A percentile compares a stretch with the other conserved stretches of the same genome.
phyloP scores from a whole-genome alignment of 2,888 invertebrate species.

The Chesias legatella region DNA sequence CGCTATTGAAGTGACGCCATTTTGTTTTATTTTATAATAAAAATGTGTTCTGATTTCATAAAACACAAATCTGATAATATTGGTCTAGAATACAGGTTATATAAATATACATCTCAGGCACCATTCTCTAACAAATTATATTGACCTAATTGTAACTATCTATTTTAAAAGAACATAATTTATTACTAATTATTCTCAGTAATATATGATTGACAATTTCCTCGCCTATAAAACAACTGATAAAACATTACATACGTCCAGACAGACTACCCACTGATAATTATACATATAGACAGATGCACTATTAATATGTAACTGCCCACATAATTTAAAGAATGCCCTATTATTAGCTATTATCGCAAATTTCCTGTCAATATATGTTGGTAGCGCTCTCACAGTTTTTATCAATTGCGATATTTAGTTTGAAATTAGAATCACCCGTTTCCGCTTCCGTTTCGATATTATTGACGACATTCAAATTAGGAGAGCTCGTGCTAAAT shows the following conservation, averaged over 20 bases:
- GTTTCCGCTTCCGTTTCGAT: constrained; percentile 79
- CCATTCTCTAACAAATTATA: no score
- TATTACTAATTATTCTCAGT: no score
- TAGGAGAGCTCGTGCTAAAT: constrained; percentile 63
- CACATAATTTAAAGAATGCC: constrained; percentile 47
- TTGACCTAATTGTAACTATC: no score
- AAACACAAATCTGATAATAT: no score
- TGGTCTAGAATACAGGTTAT: no score
- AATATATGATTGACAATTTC: no score
- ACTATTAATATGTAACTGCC: constrained; percentile 28
- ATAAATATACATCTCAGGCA: no score
- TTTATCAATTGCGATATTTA: constrained; percentile 77
- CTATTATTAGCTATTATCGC: constrained; percentile 68
- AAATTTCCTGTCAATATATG: constrained; percentile 76
- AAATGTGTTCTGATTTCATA: constrained; percentile 30
- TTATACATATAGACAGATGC: constrained; percentile 6
- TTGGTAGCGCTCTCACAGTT: constrained; percentile 55
- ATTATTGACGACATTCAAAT: constrained; percentile 65
- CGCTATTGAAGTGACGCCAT: constrained; percentile 21
- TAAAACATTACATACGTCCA: no score
- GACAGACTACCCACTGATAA: no score
- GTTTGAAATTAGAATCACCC: constrained; percentile 79
- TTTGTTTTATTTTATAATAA: constrained; percentile 32
- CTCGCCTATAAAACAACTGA: no score
- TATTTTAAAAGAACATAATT: no score